A percentile compares a stretch with the other conserved stretches of the same genome.
Conservation (phyloP, 2,888 invertebrate species). For the Auanema freiburgensis region DNA sequence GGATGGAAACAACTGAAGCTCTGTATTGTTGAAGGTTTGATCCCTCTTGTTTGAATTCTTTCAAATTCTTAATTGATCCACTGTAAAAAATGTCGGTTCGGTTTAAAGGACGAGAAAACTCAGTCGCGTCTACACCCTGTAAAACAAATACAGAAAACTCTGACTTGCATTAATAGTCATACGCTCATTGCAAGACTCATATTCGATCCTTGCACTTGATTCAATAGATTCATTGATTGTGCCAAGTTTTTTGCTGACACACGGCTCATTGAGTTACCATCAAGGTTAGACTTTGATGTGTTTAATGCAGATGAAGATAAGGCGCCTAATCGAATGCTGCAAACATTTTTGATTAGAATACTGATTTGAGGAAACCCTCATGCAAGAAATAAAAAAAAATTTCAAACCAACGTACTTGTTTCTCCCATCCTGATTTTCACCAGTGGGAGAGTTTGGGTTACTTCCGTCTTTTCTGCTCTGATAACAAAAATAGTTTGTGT, state of each 20-base stretch:
- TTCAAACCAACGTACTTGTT: too few species aligned
- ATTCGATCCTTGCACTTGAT: constrained; percentile 48
- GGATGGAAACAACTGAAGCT: constrained; percentile 43
- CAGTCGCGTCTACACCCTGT: constrained; percentile 59
- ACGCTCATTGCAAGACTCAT: constrained; percentile 58
- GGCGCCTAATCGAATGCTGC: too few species aligned
- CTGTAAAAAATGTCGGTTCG: constrained; percentile 93
- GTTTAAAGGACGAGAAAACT: constrained; percentile 57
- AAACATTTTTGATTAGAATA: too few species aligned
- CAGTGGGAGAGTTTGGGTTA: background rate
- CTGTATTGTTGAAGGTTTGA: constrained; percentile 36
- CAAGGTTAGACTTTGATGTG: too few species aligned
- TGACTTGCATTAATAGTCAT: constrained; percentile 18
- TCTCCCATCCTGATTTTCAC: background rate
- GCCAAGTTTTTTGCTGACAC: constrained; percentile 54
- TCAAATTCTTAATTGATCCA: constrained; percentile 88
- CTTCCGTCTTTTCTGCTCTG: too few species aligned
- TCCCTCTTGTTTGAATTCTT: constrained; percentile 74
- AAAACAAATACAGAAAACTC: constrained; percentile 10
- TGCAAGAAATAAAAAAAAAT: too few species aligned
- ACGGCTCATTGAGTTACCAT: constrained; percentile 2
- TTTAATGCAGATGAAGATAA: too few species aligned
- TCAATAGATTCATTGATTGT: constrained; percentile 57
- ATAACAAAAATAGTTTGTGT: too few species aligned
- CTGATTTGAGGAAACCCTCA: too few species aligned